Evolutionary conservation across 2,113 vertebrate species (phyloP), one percentile per base, ranked within the genome.

Genomic region (Oreotrochilus melanogaster): DNA sequence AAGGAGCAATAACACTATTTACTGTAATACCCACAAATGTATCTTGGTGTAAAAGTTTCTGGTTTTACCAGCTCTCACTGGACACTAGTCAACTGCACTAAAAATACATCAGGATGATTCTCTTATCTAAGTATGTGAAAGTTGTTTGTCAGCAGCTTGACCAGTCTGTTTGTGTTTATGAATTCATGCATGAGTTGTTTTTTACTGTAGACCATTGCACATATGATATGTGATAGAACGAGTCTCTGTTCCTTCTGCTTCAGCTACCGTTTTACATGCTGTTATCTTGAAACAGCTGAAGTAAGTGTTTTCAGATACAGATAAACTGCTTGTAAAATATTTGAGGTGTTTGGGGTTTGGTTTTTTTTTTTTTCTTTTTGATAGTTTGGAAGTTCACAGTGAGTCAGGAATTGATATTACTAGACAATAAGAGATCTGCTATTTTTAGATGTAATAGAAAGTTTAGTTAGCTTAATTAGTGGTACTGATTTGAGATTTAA

Each of bases 211-310:
- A 58, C 14, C 24, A 94, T 2, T 57, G 27, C 92, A 48, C 76
- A 93, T 58, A 75, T 88, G 92, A 95, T 93, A 74, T 47, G 39
- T 91, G 61, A 92, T 56, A 90, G 0, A 2, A 89, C 60, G 81
- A 89, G 61, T 71, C 70, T 92, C 70, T 91, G 64, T 69, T 87
- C 78, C 95, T 97, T 95, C 94, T 92, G 96, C 94, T 95, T 96
- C 96, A 91, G 19, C 47, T 92, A 33, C 75, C 73, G 31, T 66
- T 90, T 80, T 18, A 58, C 48, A 91, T 0, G 66, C 72, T 65
- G 18, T 33, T 67, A 31, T 24, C 43, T 54, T 45, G 47, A 69
- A 96, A 74, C n/a, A 88, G 89, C 78, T 89, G 79, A 95, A 76
- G 19, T 53, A 75, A 79, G 73, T 56, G 31, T 51, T 95, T 91